Evolutionary conservation across 1,140 invertebrate species (phyloP).

Genomic region (Zaprionus capensis): DNA sequence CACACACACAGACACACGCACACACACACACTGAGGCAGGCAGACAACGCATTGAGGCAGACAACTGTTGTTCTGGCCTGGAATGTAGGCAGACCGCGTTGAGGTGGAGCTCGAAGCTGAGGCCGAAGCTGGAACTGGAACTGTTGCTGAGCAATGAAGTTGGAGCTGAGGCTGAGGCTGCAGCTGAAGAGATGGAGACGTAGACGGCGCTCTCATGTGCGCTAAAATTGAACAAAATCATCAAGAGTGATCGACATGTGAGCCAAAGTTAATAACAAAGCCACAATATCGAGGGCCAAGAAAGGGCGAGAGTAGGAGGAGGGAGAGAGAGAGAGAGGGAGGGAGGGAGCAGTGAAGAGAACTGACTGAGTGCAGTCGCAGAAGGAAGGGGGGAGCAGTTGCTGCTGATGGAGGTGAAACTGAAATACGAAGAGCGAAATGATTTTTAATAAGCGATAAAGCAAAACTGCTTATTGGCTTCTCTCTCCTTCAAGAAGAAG

Average conservation of each 20-base stretch:
- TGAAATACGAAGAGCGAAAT: constrained; percentile 84
- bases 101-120: constrained; percentile 11
- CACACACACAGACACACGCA: not conserved
- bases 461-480: constrained; percentile 84
- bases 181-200: constrained; percentile 29
- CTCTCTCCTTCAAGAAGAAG: constrained; percentile 43
- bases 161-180: constrained; percentile 37
- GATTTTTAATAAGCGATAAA: constrained; percentile 84
- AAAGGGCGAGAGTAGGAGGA: constrained; percentile 10
- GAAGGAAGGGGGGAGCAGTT: constrained; percentile 8
- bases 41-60: constrained; percentile 3
- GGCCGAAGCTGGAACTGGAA: constrained; percentile 5
- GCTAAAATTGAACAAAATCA: constrained; percentile 83
- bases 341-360: not conserved
- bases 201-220: constrained; percentile 79
- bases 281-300: constrained; percentile 25
- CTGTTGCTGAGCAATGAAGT: not conserved
- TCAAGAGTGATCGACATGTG: constrained; percentile 83
- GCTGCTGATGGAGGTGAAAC: constrained; percentile 58
- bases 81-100: constrained; percentile 69
- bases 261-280: constrained; percentile 83
- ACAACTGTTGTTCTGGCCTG: constrained; percentile 28
- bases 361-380: constrained; percentile 14
- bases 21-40: constrained; percentile 3
- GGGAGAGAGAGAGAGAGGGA: not conserved